Conservation (phyloP, 64 coral and sea anemone genomes). For the Montipora capricornis region DNA sequence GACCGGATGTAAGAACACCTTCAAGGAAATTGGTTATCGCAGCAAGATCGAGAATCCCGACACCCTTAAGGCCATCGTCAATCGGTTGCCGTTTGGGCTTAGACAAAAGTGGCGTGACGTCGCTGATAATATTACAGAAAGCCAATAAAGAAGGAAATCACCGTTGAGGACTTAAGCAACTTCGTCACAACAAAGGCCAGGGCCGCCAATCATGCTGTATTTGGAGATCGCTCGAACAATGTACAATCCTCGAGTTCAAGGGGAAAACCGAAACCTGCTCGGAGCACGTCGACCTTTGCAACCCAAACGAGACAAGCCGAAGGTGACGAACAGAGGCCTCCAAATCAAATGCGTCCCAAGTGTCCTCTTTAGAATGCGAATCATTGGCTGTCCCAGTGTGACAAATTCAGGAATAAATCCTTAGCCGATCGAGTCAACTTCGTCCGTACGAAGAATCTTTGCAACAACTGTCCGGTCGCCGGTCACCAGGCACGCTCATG, state of each 20-base stretch:
- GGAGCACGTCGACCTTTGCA: neutral
- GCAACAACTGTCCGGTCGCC: constrained; percentile 15
- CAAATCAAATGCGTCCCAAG: neutral
- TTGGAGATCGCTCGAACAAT: constrained; percentile 43
- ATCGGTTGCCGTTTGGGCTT: constrained; percentile 29
- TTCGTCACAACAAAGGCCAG: constrained; percentile 46
- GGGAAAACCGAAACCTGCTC: neutral
- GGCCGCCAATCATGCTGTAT: constrained; percentile 33
- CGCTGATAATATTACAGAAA: constrained; percentile 25
- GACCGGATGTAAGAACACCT: constrained; percentile 26
- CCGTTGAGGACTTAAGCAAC: constrained; percentile 30
- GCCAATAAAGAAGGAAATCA: constrained; percentile 37
- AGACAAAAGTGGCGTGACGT: constrained; percentile 40
- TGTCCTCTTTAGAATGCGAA: constrained; percentile 4
- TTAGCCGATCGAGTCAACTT: constrained; percentile 17
- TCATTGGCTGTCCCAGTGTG: constrained; percentile 52
- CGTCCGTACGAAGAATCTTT: constrained; percentile 29
- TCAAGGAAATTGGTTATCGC: constrained; percentile 38
- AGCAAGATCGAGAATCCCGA: constrained; percentile 50
- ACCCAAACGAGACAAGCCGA: neutral
- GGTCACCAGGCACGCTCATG: constrained; percentile 41
- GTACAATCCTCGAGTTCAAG: neutral
- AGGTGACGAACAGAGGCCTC: neutral
- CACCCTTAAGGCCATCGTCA: constrained; percentile 30
- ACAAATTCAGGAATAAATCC: constrained; percentile 25